Evolutionary conservation across 2,888 invertebrate species (phyloP).

Genomic region (Synergus laeviventris): DNA sequence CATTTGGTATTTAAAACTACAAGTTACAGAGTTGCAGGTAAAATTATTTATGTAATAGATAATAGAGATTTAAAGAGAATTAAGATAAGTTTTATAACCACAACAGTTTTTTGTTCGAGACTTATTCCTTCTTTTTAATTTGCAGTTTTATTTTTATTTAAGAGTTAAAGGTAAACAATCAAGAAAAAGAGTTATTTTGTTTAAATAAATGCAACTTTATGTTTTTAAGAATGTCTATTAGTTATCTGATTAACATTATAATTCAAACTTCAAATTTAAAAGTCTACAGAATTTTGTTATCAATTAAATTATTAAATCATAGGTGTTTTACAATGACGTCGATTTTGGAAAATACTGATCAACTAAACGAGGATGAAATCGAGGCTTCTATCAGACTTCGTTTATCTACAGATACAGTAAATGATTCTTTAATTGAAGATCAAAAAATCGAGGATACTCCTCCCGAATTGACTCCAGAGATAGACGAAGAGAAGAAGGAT

Average conservation of each 20-base stretch:
- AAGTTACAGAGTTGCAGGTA: slow-evolving; percentile 30
- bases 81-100: not conserved
- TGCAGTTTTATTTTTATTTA: not conserved
- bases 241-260: no score
- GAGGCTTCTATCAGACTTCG: slow-evolving; percentile 15
- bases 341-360: slow-evolving; percentile 11
- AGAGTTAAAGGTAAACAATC: not conserved
- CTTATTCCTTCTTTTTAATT: not conserved
- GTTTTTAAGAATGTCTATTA: no score
- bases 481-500: not conserved
- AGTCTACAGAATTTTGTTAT: not conserved
- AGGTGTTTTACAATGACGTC: slow-evolving; percentile 14
- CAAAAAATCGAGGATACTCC: not conserved
- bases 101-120: not conserved
- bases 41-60: not conserved
- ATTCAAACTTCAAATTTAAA: no score
- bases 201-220: not conserved
- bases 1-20: not conserved
- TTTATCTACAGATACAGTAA: slow-evolving; percentile 14
- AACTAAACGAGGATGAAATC: not conserved
- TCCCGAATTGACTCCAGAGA: not conserved
- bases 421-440: not conserved
- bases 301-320: not conserved
- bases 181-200: not conserved
- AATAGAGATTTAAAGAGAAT: not conserved